These are phyloP conservation scores for Lysiphlebus fabarum DNA, from an alignment of 1,140 invertebrate genomes.

Conservation along the genomic window DNA sequence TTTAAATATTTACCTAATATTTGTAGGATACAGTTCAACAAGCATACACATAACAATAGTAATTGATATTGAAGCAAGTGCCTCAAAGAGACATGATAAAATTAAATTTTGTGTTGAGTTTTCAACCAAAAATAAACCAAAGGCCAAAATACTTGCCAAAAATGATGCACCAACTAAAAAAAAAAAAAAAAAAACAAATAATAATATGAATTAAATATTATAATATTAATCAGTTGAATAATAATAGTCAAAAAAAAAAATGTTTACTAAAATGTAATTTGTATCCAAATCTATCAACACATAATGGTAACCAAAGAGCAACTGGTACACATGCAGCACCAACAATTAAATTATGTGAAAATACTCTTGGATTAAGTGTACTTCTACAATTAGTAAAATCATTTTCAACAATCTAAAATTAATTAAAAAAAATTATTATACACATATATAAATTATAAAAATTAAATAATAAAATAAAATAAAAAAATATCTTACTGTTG, in stretches of 20 bases:
- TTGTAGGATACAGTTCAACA: constrained; percentile 50
- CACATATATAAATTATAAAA: not conserved
- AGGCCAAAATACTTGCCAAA: constrained; percentile 41
- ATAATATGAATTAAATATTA: not conserved
- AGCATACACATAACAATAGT: constrained; percentile 44
- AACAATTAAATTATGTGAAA: constrained; percentile 43
- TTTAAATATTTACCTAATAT: constrained; percentile 48
- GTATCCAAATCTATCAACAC: constrained; percentile 45
- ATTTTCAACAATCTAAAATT: constrained; percentile 11
- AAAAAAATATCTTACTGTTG: not conserved
- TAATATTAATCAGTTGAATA: not conserved
- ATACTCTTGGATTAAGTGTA: constrained; percentile 41
- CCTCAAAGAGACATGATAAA: constrained; percentile 48
- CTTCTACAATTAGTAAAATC: constrained; percentile 31
- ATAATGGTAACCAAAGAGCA: constrained; percentile 44
- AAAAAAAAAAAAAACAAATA: constrained; percentile 29
- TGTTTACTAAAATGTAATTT: constrained; percentile 41
- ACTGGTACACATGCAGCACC: constrained; percentile 46
- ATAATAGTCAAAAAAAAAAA: not conserved
- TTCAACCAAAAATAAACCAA: constrained; percentile 52
- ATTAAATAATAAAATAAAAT: not conserved
- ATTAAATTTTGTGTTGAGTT: constrained; percentile 50
- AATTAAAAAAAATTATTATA: not conserved
- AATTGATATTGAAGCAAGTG: constrained; percentile 43
- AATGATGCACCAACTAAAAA: constrained; percentile 51